Percentiles rank a stretch among this genome's conserved stretches.
phyloP scores from a whole-genome alignment of 2,113 vertebrate genomes.

The Catharus fuscescens region DNA sequence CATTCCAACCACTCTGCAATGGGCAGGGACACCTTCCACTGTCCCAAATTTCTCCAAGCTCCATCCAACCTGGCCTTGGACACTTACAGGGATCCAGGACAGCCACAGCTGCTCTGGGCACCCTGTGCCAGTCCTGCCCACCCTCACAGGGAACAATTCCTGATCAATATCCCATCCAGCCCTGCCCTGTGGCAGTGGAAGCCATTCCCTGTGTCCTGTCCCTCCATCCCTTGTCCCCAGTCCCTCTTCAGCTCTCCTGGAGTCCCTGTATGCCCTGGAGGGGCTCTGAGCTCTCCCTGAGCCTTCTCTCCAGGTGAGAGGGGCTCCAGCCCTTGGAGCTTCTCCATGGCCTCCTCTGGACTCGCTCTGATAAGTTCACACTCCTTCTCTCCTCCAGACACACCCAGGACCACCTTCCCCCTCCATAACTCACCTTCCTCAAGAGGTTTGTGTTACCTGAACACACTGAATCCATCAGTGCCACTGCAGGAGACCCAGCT shows the following conservation, averaged over 20 bases:
- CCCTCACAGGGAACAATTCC: rapidly evolving
- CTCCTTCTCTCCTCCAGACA: background rate
- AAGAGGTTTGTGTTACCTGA: background rate
- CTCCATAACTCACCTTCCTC: background rate
- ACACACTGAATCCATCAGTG: rapidly evolving
- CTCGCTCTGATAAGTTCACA: background rate
- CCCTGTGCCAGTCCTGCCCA: rapidly evolving
- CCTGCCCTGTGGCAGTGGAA: background rate
- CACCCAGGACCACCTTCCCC: background rate
- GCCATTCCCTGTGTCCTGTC: background rate
- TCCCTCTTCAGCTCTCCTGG: background rate
- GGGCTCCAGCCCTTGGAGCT: rapidly evolving
- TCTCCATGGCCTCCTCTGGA: rapidly evolving
- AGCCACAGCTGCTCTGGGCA: background rate
- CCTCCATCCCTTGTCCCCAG: background rate
- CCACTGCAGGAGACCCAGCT: rapidly evolving
- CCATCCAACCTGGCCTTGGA: rapidly evolving
- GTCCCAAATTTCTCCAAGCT: rapidly evolving
- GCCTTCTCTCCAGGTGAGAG: background rate
- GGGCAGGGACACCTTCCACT: background rate
- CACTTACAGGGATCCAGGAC: background rate
- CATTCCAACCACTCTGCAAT: background rate
- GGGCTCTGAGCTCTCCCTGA: background rate
- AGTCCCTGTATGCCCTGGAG: too few species aligned
- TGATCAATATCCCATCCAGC: rapidly evolving